Conservation (phyloP, 2,888 invertebrate genomes). For the Argynnis bischoffii region DNA sequence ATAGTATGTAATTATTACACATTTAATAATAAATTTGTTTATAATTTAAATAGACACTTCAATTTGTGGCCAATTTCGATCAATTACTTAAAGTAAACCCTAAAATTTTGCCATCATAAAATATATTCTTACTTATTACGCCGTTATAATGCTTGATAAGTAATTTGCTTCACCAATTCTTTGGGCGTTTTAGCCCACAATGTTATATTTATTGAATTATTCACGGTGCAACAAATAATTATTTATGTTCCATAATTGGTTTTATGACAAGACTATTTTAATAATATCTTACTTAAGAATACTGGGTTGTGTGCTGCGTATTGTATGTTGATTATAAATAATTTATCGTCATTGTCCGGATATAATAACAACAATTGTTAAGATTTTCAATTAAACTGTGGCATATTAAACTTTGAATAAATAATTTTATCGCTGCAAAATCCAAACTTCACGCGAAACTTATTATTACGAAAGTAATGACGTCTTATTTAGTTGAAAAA, state of each 20-base stretch:
- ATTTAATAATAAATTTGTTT: conserved; percentile 7
- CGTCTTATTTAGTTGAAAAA: background rate
- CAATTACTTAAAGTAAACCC: conserved; percentile 12
- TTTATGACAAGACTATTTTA: conserved; percentile 21
- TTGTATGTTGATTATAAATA: conserved; percentile 8
- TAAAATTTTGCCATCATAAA: conserved; percentile 35
- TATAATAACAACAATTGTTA: conserved; percentile 18
- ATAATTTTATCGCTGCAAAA: background rate
- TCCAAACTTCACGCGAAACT: background rate
- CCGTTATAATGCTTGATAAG: conserved; percentile 40
- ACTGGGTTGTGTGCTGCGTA: background rate
- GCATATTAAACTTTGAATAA: background rate
- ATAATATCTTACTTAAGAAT: conserved; percentile 23
- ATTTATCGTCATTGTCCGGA: conserved; percentile 12
- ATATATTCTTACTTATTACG: conserved; percentile 33
- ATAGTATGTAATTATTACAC: background rate
- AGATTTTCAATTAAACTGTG: conserved; percentile 5
- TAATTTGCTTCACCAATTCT: conserved; percentile 29
- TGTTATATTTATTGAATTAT: conserved; percentile 29
- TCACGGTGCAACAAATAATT: conserved; percentile 20
- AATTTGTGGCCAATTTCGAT: conserved; percentile 21
- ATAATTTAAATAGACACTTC: conserved; percentile 12
- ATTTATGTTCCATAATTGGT: conserved; percentile 27
- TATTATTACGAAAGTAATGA: background rate
- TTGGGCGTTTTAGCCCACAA: conserved; percentile 4